Percentiles rank a stretch among this genome's conserved stretches.
Evolutionary conservation across 1,140 invertebrate genomes (phyloP).

Genomic region (Paracyclopina nana): DNA sequence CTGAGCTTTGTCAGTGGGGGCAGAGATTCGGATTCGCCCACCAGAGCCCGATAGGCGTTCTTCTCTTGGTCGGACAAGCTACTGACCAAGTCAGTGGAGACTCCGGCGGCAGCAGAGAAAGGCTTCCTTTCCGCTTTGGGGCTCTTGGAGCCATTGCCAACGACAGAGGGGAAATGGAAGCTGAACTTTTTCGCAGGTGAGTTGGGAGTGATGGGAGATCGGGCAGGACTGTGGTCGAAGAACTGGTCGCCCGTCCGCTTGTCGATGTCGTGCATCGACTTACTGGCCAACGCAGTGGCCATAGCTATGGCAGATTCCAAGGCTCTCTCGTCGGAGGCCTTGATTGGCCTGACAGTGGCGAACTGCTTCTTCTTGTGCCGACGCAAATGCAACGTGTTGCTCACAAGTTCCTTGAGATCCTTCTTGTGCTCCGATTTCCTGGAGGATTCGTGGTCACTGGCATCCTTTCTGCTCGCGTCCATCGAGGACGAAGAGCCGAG

Average conservation of each 20-base stretch:
- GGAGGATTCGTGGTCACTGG: not conserved
- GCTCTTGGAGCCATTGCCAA: conserved; percentile 22
- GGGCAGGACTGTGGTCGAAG: conserved; percentile 26
- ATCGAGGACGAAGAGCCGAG: conserved; percentile 28
- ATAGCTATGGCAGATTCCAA: conserved; percentile 79
- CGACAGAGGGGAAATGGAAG: conserved; percentile 61
- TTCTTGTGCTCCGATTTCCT: conserved; percentile 5
- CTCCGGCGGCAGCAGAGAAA: conserved; percentile 10
- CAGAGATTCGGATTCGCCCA: conserved; percentile 1
- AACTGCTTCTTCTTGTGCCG: not conserved
- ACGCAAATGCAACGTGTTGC: not conserved
- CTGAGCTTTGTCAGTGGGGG: too few relatives aligned
- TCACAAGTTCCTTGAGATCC: conserved; percentile 13
- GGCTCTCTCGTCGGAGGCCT: conserved; percentile 75
- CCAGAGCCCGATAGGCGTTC: conserved; percentile 14
- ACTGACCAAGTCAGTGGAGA: conserved; percentile 1
- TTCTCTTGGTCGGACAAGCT: not conserved
- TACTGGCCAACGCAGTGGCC: conserved; percentile 72
- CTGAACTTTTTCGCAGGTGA: conserved; percentile 70
- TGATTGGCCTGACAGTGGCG: conserved; percentile 61
- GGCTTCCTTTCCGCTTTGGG: conserved; percentile 8
- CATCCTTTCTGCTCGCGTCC: conserved; percentile 15
- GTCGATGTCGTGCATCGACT: conserved; percentile 62
- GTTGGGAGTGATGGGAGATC: conserved; percentile 43
- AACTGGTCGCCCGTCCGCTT: conserved; percentile 22